Evolutionary conservation across 2,797 vertebrate genomes (phyloP).

Genomic region (Etheostoma perlongum): DNA sequence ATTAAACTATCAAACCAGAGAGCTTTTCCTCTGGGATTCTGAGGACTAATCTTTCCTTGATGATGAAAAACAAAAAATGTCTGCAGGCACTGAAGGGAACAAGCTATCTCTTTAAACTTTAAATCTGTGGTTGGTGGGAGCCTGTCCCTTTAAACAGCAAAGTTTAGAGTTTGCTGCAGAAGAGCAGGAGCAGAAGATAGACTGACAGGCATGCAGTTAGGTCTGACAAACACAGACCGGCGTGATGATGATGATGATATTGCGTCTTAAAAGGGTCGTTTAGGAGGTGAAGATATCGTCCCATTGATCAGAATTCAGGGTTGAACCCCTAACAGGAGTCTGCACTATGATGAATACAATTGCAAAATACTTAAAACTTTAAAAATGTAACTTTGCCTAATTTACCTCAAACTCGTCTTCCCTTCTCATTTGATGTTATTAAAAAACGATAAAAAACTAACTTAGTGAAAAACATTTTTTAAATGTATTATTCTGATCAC

Average conservation of each 20-base stretch:
- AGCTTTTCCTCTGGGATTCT: neutral
- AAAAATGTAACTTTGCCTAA: no score
- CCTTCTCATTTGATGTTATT: neutral
- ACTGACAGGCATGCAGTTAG: conserved; percentile 49
- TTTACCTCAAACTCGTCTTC: neutral
- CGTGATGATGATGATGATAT: conserved; percentile 19
- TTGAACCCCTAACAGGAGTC: neutral
- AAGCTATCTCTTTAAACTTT: conserved; percentile 25
- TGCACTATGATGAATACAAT: neutral
- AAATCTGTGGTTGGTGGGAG: neutral
- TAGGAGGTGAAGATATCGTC: conserved; percentile 34
- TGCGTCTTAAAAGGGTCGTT: conserved; percentile 2
- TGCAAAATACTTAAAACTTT: no score
- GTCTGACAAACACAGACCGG: conserved; percentile 13
- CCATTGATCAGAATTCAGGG: conserved; percentile 57
- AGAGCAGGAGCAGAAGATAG: conserved; percentile 37
- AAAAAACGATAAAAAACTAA: neutral
- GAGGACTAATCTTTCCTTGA: neutral
- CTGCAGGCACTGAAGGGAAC: neutral
- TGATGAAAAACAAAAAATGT: neutral
- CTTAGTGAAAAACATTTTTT: no score
- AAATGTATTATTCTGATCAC: no score
- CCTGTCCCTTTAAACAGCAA: conserved; percentile 44
- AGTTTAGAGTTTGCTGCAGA: conserved; percentile 15
- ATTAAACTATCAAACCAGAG: neutral